These are phyloP conservation scores for Stomatorhinus walkeri DNA, from an alignment of 2,797 vertebrate species.

Conservation along the genomic window DNA sequence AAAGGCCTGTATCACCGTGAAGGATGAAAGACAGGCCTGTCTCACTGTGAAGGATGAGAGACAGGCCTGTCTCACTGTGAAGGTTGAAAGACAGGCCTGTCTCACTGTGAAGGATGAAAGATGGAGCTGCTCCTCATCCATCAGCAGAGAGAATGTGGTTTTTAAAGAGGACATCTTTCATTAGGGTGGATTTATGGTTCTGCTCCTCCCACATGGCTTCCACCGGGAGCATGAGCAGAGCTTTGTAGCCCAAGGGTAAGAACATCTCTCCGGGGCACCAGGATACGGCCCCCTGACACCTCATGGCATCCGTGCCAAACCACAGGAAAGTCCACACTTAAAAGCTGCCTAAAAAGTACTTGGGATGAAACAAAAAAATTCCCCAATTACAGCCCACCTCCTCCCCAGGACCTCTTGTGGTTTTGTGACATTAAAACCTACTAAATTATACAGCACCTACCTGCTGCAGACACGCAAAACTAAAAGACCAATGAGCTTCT, in stretches of 20 bases:
- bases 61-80: slow-evolving; percentile 13
- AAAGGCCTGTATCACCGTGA: no score
- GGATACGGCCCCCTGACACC: background rate
- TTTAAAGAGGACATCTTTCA: background rate
- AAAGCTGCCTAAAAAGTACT: slow-evolving; percentile 55
- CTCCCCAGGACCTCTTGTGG: slow-evolving; percentile 64
- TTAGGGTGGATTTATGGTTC: background rate
- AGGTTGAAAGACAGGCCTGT: background rate
- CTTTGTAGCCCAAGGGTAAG: background rate
- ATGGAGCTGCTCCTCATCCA: slow-evolving; percentile 8
- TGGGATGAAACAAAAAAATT: slow-evolving; percentile 52
- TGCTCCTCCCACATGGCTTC: background rate
- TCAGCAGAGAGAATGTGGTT: background rate
- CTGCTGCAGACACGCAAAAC: slow-evolving; percentile 52
- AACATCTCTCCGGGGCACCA: slow-evolving; percentile 20
- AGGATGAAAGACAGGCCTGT: background rate
- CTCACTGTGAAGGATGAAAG: slow-evolving; percentile 18
- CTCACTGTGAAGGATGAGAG: slow-evolving; percentile 17
- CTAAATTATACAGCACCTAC: slow-evolving; percentile 66
- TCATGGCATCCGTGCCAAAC: slow-evolving; percentile 36
- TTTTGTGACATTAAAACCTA: slow-evolving; percentile 71
- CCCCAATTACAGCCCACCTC: slow-evolving; percentile 53
- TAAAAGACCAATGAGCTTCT: slow-evolving; percentile 42
- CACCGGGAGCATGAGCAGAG: background rate
- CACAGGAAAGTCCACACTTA: slow-evolving; percentile 47